A percentile compares a stretch with the other conserved stretches of the same genome.
phyloP scores from a whole-genome alignment of 2,888 invertebrate species.

The Oligia strigilis region DNA sequence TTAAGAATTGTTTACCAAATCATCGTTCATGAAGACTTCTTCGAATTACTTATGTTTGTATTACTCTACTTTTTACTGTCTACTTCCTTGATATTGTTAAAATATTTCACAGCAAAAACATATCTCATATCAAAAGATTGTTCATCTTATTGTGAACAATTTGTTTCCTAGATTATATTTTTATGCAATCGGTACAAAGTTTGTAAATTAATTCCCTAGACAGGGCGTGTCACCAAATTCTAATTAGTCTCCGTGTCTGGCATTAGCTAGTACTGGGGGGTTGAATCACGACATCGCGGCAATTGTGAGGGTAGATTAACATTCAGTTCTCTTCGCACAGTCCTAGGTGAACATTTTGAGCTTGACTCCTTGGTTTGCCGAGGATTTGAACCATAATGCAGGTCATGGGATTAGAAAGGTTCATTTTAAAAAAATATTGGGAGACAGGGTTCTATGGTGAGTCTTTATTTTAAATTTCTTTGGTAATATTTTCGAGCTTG shows the following conservation, averaged over 20 bases:
- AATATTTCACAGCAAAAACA: not conserved
- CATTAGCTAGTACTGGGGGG: conserved; percentile 83
- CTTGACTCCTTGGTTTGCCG: not conserved
- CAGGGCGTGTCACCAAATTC: conserved; percentile 88
- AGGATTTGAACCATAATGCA: not conserved
- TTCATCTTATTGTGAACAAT: conserved; percentile 40
- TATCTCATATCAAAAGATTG: not conserved
- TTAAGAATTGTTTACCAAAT: not conserved
- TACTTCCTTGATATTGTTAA: conserved; percentile 7
- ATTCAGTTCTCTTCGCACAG: conserved; percentile 37
- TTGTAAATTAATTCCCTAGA: conserved; percentile 76
- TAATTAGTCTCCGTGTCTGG: conserved; percentile 89
- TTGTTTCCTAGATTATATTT: not conserved
- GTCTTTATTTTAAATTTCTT: no score
- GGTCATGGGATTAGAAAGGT: no score
- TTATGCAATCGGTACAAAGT: conserved; percentile 79
- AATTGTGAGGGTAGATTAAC: conserved; percentile 56
- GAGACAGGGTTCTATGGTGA: no score
- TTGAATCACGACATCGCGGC: conserved; percentile 75
- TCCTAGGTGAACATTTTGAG: conserved; percentile 15
- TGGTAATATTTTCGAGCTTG: no score
- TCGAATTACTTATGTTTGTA: not conserved
- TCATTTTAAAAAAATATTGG: no score
- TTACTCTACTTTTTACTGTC: conserved; percentile 8
- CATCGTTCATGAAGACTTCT: conserved; percentile 6